Evolutionary conservation across 1,140 invertebrate genomes (phyloP).

Genomic region (Sitobion miscanthi): DNA sequence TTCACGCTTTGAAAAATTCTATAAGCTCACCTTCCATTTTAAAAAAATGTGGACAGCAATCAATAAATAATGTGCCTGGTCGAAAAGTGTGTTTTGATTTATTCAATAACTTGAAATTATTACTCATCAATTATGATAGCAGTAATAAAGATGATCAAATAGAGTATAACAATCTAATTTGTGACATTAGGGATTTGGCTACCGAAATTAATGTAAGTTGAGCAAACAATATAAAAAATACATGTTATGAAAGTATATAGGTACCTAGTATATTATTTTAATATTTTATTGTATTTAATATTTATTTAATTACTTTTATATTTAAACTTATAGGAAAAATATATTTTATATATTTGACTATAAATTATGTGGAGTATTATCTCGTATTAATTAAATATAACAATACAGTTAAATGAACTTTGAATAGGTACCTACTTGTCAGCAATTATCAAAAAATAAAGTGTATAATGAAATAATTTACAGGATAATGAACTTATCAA

Average conservation of each 20-base stretch:
- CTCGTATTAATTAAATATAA: background rate
- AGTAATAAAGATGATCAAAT: slow-evolving; percentile 58
- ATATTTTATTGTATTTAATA: background rate
- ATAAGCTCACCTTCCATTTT: slow-evolving; percentile 30
- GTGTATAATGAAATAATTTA: slow-evolving; percentile 58
- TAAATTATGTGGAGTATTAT: background rate
- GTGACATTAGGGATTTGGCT: slow-evolving; percentile 63
- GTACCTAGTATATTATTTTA: too few species aligned
- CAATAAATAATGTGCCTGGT: slow-evolving; percentile 47
- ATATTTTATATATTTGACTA: background rate
- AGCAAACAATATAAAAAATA: background rate
- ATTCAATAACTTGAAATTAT: slow-evolving; percentile 59
- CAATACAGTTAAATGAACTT: too few species aligned
- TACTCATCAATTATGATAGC: slow-evolving; percentile 56
- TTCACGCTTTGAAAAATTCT: background rate
- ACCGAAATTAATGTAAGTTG: slow-evolving; percentile 58
- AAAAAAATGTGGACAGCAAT: slow-evolving; percentile 16
- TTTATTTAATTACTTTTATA: background rate
- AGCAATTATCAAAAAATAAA: background rate
- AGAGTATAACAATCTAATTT: slow-evolving; percentile 63
- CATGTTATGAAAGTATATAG: background rate
- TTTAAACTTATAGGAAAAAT: background rate
- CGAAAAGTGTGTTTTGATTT: slow-evolving; percentile 62
- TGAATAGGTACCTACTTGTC: too few species aligned
- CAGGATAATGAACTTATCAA: slow-evolving; percentile 68